Conservation (phyloP, 2,113 vertebrate species). For the Macquaria australasica region DNA sequence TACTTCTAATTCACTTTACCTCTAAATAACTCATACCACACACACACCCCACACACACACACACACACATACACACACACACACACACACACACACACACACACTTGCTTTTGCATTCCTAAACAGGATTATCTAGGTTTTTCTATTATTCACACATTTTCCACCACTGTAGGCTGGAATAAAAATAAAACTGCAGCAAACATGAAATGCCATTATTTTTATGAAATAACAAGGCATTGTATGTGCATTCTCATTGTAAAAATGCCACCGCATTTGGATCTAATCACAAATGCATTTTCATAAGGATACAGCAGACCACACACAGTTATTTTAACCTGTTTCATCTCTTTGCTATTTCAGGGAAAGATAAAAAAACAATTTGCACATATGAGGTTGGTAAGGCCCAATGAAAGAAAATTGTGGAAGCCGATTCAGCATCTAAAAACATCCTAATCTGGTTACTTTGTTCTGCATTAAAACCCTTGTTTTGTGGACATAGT, state of each 20-base stretch:
- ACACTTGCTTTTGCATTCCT: background rate
- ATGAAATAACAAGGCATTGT: slow-evolving; percentile 11
- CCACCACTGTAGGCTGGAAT: background rate
- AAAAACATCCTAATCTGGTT: too few relatives aligned
- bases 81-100: slow-evolving; percentile 6
- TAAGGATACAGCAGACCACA: slow-evolving; percentile 14
- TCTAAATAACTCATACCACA: background rate
- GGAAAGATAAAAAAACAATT: too few relatives aligned
- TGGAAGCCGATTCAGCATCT: too few relatives aligned
- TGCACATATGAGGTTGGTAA: too few relatives aligned
- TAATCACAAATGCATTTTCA: slow-evolving; percentile 22
- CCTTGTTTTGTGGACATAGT: too few relatives aligned
- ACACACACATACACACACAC: background rate
- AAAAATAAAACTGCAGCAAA: slow-evolving; percentile 16
- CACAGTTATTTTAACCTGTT: slow-evolving; percentile 5
- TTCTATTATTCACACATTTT: slow-evolving; percentile 17
- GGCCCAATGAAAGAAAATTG: too few relatives aligned
- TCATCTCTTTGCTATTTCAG: background rate
- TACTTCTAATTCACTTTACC: background rate
- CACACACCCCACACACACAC: too few relatives aligned
- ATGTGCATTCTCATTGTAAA: background rate
- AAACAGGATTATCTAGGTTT: slow-evolving; percentile 14
- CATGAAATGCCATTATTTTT: slow-evolving; percentile 24
- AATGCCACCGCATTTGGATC: slow-evolving; percentile 1
- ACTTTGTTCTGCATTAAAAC: too few relatives aligned